Evolutionary conservation across 1,140 invertebrate genomes (phyloP).

Genomic region (Euborellia annulipes): DNA sequence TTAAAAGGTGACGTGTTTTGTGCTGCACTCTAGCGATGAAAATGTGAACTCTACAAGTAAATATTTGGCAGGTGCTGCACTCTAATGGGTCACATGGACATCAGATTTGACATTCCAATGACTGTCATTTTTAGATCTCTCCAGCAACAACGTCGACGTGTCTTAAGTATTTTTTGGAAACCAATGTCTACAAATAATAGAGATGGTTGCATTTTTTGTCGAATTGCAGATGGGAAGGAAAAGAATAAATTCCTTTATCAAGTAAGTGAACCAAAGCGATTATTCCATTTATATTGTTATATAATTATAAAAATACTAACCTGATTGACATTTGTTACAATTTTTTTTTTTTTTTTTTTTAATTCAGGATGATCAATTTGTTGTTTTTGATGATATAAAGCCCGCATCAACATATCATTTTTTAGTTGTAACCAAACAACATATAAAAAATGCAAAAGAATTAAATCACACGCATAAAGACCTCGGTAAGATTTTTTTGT

Average conservation of each 20-base stretch:
- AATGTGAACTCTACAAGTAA: too few species aligned
- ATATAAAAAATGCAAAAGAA: slow-evolving; percentile 54
- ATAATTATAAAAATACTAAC: too few species aligned
- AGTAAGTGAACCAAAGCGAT: slow-evolving; percentile 22
- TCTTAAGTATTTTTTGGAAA: background rate
- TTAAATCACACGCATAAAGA: slow-evolving; percentile 44
- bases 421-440: slow-evolving; percentile 59
- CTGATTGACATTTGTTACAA: too few species aligned
- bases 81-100: too few species aligned
- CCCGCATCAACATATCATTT: slow-evolving; percentile 68
- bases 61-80: too few species aligned
- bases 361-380: slow-evolving; percentile 56
- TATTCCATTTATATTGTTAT: too few species aligned
- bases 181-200: slow-evolving; percentile 1
- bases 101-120: too few species aligned
- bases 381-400: slow-evolving; percentile 69
- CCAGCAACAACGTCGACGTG: too few species aligned
- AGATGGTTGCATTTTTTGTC: slow-evolving; percentile 49
- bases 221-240: slow-evolving; percentile 42
- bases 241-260: slow-evolving; percentile 34
- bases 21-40: too few species aligned
- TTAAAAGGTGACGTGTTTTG: too few species aligned
- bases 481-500: too few species aligned
- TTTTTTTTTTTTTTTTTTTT: slow-evolving; percentile 22
- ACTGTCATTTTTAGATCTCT: too few species aligned